These are phyloP conservation scores for Ichneumoninae sp. DNA, from an alignment of 2,888 invertebrate species.

Conservation along the genomic window DNA sequence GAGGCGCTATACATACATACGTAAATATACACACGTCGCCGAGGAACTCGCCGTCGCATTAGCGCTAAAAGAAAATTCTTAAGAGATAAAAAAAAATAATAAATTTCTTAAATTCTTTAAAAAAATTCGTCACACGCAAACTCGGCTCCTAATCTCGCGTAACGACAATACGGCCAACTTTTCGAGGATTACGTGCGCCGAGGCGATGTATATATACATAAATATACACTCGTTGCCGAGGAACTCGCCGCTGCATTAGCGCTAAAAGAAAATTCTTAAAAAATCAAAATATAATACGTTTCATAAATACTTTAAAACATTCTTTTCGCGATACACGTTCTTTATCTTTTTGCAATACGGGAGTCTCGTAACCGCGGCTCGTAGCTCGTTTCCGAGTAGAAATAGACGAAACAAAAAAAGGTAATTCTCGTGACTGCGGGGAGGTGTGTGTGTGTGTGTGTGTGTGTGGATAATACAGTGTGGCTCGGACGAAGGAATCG, in stretches of 20 bases:
- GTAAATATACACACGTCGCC: background rate
- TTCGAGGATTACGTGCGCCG: background rate
- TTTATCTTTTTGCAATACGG: background rate
- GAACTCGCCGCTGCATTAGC: background rate
- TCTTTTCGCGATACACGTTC: background rate
- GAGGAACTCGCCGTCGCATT: background rate
- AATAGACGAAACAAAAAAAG: constrained; percentile 11
- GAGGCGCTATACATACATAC: background rate
- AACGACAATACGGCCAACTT: background rate
- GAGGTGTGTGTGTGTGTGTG: background rate
- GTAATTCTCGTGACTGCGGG: constrained; percentile 47
- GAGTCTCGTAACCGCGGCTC: constrained; percentile 22
- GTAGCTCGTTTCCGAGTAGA: constrained; percentile 4
- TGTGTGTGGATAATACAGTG: constrained; percentile 21
- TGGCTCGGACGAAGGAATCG: constrained; percentile 59
- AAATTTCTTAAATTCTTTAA: too few relatives aligned
- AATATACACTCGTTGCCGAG: background rate
- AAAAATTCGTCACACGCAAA: background rate
- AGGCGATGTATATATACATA: background rate
- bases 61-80: background rate
- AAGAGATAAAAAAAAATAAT: too few relatives aligned
- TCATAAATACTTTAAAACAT: background rate
- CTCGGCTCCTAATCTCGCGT: background rate
- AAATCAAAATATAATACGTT: too few relatives aligned
- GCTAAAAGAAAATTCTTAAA: background rate